Conservation (phyloP, 2,113 vertebrate species). For the Xenopus borealis region DNA sequence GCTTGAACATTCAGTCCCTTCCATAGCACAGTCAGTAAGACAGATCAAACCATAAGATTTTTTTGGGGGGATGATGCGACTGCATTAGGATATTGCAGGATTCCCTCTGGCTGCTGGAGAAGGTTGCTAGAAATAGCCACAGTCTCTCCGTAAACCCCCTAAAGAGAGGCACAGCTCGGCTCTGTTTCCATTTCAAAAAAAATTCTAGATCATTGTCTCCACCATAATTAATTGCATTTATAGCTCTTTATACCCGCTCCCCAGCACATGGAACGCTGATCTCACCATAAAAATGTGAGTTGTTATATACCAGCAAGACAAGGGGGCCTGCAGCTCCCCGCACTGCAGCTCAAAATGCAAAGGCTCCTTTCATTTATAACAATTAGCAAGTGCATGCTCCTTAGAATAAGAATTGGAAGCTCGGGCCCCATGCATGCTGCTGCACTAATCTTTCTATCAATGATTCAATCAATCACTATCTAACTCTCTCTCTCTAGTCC, state of each 20-base stretch:
- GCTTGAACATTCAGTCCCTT: not conserved
- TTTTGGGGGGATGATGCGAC: not conserved
- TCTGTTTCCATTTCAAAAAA: not conserved
- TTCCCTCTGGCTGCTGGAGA: not conserved
- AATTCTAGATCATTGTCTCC: not conserved
- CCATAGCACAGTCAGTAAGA: not conserved
- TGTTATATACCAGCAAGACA: not conserved
- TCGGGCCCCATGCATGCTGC: conserved; percentile 3
- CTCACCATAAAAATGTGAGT: not conserved
- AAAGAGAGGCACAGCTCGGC: not conserved
- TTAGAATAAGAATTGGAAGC: not conserved
- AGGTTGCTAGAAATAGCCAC: not conserved
- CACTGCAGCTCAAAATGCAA: conserved; percentile 11
- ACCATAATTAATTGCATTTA: not conserved
- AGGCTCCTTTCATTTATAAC: not conserved
- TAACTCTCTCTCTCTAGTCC: too few relatives aligned
- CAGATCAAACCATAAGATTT: conserved; percentile 1
- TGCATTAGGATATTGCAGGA: conserved; percentile 1
- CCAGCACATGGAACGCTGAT: not conserved
- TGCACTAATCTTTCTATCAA: too few relatives aligned
- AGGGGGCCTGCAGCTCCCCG: conserved; percentile 5
- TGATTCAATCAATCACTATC: not conserved
- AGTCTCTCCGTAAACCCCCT: not conserved
- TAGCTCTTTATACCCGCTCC: not conserved
- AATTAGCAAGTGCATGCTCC: conserved; percentile 12